phyloP scores from a whole-genome alignment of 2,797 vertebrate species.

The Enteromius mattozi region DNA sequence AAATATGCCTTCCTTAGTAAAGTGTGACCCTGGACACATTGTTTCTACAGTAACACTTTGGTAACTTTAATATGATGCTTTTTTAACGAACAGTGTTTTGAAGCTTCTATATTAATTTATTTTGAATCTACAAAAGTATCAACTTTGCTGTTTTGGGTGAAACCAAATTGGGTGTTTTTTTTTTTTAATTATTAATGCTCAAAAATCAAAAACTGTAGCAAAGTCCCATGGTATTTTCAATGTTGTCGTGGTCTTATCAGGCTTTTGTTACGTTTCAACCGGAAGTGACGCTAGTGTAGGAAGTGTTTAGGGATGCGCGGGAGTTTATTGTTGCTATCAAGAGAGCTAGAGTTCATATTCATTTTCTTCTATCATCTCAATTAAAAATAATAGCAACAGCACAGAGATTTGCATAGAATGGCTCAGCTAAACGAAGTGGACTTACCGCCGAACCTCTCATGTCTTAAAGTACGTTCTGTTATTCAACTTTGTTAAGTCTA shows the following conservation, averaged over 20 bases:
- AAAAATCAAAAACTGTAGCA: too few species aligned
- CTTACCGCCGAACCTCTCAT: conserved; percentile 62
- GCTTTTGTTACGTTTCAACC: not conserved
- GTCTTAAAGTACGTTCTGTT: conserved; percentile 74
- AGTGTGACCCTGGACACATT: not conserved
- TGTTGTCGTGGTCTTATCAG: not conserved
- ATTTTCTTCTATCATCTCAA: not conserved
- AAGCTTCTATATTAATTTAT: not conserved
- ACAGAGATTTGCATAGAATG: conserved; percentile 59
- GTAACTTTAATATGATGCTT: not conserved
- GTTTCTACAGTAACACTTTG: not conserved
- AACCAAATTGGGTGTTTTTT: too few species aligned
- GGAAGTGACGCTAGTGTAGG: not conserved
- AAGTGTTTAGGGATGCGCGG: conserved; percentile 62
- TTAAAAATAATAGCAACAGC: not conserved
- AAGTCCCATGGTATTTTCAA: not conserved
- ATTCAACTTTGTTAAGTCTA: not conserved
- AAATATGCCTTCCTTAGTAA: not conserved
- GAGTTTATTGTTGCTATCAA: conserved; percentile 48
- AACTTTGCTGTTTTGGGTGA: not conserved
- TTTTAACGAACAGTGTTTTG: not conserved
- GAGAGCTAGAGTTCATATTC: not conserved
- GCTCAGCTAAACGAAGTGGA: conserved; percentile 62
- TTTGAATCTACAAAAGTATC: not conserved
- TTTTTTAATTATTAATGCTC: too few species aligned